phyloP scores from a whole-genome alignment of 2,113 vertebrate genomes.

The Eublepharis macularius region DNA sequence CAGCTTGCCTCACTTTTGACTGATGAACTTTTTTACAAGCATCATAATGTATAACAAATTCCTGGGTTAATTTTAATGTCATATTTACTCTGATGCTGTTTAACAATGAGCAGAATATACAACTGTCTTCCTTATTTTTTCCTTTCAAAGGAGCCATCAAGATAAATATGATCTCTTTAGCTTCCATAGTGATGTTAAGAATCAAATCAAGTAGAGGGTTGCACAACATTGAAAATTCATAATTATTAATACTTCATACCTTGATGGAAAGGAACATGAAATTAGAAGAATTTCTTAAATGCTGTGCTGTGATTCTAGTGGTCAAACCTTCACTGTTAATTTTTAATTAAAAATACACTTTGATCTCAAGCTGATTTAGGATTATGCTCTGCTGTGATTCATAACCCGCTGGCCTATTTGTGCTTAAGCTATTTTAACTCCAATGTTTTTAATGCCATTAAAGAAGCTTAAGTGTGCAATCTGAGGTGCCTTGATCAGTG shows the following conservation, averaged over 20 bases:
- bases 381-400: neutral
- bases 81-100: neutral
- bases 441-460: neutral
- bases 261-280: slow-evolving; percentile 19
- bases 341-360: neutral
- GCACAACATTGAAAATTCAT: neutral
- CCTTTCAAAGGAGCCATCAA: slow-evolving; percentile 25
- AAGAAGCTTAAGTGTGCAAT: neutral
- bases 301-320: neutral
- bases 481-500: neutral
- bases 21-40: slow-evolving; percentile 64
- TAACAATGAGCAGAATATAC: neutral
- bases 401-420: neutral
- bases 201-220: slow-evolving; percentile 27
- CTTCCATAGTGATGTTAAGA: slow-evolving; percentile 16
- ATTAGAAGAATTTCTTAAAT: neutral
- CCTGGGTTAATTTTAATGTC: slow-evolving; percentile 56
- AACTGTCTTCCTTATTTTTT: neutral
- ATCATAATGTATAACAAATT: slow-evolving; percentile 64
- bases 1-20: slow-evolving; percentile 73
- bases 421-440: neutral
- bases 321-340: neutral
- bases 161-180: slow-evolving; percentile 25
- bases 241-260: slow-evolving; percentile 28
- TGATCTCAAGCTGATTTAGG: neutral